Percentiles rank a stretch among this genome's conserved stretches.
Evolutionary conservation across 2,797 vertebrate genomes (phyloP).

Genomic region (Holocentrus rufus): DNA sequence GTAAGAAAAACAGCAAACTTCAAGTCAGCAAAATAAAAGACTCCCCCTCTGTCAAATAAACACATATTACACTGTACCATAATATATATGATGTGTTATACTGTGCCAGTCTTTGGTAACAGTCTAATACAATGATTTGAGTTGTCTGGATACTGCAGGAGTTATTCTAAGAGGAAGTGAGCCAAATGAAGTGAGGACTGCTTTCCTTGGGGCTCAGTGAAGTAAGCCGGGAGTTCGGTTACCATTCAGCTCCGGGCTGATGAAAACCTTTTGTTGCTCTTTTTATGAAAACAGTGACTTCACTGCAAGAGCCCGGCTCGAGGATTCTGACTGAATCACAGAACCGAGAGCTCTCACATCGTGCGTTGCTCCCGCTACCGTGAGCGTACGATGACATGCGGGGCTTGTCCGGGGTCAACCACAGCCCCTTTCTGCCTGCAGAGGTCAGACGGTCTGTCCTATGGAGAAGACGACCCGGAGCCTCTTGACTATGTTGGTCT

Average conservation of each 20-base stretch:
- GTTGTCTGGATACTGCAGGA: slow-evolving; percentile 22
- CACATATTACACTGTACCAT: slow-evolving; percentile 8
- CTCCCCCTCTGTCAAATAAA: slow-evolving; percentile 20
- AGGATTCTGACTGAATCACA: slow-evolving; percentile 1
- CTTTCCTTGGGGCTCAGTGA: slow-evolving; percentile 21
- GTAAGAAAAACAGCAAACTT: not conserved
- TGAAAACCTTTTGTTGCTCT: slow-evolving; percentile 56
- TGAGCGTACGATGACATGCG: slow-evolving; percentile 7
- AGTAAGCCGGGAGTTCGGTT: slow-evolving; percentile 46
- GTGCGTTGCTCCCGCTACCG: not conserved
- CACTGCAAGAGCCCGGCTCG: slow-evolving; percentile 15
- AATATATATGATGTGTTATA: slow-evolving; percentile 31
- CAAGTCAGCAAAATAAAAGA: not conserved
- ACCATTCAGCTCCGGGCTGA: slow-evolving; percentile 41
- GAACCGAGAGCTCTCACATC: not conserved
- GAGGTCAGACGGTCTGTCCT: slow-evolving; percentile 60
- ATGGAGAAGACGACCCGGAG: slow-evolving; percentile 61
- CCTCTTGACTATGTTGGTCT: slow-evolving; percentile 66
- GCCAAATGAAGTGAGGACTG: slow-evolving; percentile 39
- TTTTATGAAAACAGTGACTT: slow-evolving; percentile 56
- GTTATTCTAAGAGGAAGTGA: not conserved
- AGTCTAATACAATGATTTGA: slow-evolving; percentile 28
- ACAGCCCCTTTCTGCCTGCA: slow-evolving; percentile 27
- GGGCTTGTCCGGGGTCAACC: slow-evolving; percentile 40
- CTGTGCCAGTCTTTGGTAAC: slow-evolving; percentile 20